Percentiles rank a stretch among this genome's conserved stretches.
Conservation (phyloP, 2,797 vertebrate genomes). For the Lindbergichthys nudifrons region DNA sequence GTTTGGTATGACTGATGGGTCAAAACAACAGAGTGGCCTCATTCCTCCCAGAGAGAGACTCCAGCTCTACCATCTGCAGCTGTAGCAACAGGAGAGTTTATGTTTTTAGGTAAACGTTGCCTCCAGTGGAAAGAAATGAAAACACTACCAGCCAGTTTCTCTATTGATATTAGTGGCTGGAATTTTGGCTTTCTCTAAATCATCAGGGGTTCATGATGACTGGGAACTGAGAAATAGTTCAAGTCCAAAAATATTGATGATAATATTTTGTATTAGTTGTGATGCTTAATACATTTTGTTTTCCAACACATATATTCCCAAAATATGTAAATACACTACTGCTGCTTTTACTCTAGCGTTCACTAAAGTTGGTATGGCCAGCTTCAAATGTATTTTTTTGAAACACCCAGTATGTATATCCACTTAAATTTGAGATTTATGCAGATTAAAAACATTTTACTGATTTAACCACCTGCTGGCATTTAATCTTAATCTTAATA, state of each 20-base stretch:
- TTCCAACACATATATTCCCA: not conserved
- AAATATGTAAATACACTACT: not conserved
- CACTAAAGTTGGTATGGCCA: not conserved
- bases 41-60: conserved; percentile 41
- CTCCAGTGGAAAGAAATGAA: conserved; percentile 46
- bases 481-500: not conserved
- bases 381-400: not conserved
- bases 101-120: conserved; percentile 49
- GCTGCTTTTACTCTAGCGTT: not conserved
- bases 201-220: not conserved
- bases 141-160: conserved; percentile 23
- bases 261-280: not conserved
- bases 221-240: not conserved
- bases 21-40: conserved; percentile 37
- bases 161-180: conserved; percentile 1
- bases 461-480: conserved; percentile 6
- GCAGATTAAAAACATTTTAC: conserved; percentile 7
- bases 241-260: not conserved
- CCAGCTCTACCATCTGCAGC: conserved; percentile 42
- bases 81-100: conserved; percentile 60
- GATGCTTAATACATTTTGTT: not conserved
- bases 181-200: not conserved
- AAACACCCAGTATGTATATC: not conserved
- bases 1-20: conserved; percentile 43
- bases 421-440: conserved; percentile 16